Conservation (phyloP, 2,888 invertebrate genomes). For the Oscheius sp. region DNA sequence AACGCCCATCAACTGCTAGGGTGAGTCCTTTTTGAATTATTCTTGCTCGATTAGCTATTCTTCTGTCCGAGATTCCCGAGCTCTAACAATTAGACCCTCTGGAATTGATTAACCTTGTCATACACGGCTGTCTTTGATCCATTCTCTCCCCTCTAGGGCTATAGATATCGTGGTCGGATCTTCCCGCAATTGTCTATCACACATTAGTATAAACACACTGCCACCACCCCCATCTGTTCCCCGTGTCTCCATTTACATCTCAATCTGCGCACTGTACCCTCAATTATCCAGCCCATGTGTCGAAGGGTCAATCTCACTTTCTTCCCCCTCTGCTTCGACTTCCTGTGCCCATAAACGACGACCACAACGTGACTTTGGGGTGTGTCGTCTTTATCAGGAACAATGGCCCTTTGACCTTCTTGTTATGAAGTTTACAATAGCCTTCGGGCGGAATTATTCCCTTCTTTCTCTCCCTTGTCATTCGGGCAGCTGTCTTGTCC, state of each 20-base stretch:
- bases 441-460: no score
- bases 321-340: no score
- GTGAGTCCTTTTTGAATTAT: constrained; percentile 17
- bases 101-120: constrained; percentile 26
- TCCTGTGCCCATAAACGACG: no score
- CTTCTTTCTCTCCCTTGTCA: neutral
- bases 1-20: constrained; percentile 30
- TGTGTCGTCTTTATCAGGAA: no score
- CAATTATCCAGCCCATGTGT: neutral
- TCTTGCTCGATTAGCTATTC: neutral
- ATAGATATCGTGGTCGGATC: constrained; percentile 6
- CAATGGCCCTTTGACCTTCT: no score
- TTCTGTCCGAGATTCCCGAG: constrained; percentile 9
- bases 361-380: no score
- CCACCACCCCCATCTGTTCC: constrained; percentile 8
- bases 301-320: neutral
- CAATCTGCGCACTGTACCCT: constrained; percentile 28
- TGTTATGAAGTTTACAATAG: no score
- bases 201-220: neutral
- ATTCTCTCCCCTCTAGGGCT: neutral
- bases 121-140: neutral
- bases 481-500: neutral
- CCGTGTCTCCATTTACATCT: constrained; percentile 30
- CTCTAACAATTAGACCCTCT: neutral
- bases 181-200: constrained; percentile 15